A percentile compares a stretch with the other conserved stretches of the same genome.
phyloP scores from a whole-genome alignment of 1,140 invertebrate genomes.

The Sminthurinus signatus region DNA sequence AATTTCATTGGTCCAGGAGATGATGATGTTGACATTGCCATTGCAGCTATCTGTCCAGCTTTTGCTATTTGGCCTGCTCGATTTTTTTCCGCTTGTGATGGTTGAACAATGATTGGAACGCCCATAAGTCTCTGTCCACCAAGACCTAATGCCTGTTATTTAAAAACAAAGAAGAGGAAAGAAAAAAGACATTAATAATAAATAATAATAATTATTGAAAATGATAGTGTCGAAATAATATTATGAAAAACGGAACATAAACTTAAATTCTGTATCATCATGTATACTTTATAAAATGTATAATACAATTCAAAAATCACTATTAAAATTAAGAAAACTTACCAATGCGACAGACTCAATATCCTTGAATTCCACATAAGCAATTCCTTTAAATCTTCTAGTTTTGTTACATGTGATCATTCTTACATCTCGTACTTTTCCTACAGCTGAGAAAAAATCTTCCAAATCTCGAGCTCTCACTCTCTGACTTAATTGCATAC shows the following conservation, averaged over 20 bases:
- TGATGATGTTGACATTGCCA: slow-evolving; percentile 63
- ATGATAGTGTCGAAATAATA: too few species aligned
- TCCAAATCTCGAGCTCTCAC: slow-evolving; percentile 93
- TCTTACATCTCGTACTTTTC: slow-evolving; percentile 95
- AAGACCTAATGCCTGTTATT: slow-evolving; percentile 85
- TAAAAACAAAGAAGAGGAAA: slow-evolving; percentile 36
- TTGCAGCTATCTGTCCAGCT: slow-evolving; percentile 45
- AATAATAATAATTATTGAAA: too few species aligned
- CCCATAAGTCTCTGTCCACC: slow-evolving; percentile 95
- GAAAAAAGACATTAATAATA: too few species aligned
- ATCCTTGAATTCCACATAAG: slow-evolving; percentile 98
- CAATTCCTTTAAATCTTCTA: slow-evolving; percentile 95
- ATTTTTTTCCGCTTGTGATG: slow-evolving; percentile 98
- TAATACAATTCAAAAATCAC: too few species aligned
- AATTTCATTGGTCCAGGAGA: slow-evolving; percentile 81
- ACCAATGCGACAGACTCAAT: slow-evolving; percentile 93
- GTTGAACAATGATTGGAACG: slow-evolving; percentile 95
- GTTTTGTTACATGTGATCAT: slow-evolving; percentile 99
- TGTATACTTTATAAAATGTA: too few species aligned
- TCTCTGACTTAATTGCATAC: slow-evolving; percentile 90
- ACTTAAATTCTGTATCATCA: too few species aligned
- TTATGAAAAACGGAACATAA: too few species aligned
- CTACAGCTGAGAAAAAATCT: slow-evolving; percentile 98
- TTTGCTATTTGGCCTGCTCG: slow-evolving; percentile 76
- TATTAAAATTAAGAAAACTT: too few species aligned